Evolutionary conservation across 2,797 vertebrate species (phyloP), one percentile per base, ranked within the genome.

Genomic region (Sebastes melanostomus): DNA sequence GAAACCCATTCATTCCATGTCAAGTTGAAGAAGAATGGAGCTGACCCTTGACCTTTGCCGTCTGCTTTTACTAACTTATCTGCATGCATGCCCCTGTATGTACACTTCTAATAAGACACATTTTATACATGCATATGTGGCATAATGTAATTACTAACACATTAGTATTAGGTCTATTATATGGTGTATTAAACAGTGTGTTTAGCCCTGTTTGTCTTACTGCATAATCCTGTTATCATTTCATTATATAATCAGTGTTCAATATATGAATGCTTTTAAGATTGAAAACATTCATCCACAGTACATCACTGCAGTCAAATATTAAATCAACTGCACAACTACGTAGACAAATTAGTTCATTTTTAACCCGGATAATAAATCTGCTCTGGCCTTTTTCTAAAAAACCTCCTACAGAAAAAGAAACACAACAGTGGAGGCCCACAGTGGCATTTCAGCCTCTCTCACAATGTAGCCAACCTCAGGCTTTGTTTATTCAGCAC

Each of bases 401-500:
- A 77, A 77, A 78, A 72, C 50, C 42, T 46, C 16, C 16, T 46
- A 46, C 59, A 22, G 66, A 34, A 46, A 58, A 58, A 78, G 22
- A 30, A 74, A 46, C 42, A 52, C 76, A 71, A 72, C 27, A 34
- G 36, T 38, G 36, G 36, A 38, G 61, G 59, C 78, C 84, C 77
- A 52, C 80, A 20, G 54, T 80, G 83, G 75, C 83, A 77, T 90
- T 78, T 86, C 81, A 86, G 66, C 83, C 52, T 24, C 80, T 62
- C 86, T 56, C 81, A 63, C 78, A 66, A 32, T 71, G 79, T 24
- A 60, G 84, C 87, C 71, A 80, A 82, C 86, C 86, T 72, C 72
- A 65, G 80, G 84, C 88, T 87, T 80, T 90, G 84, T 91, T 90
- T 89, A 82, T 82, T 80, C 86, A 85, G 77, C 83, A 78, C 55